Evolutionary conservation across 2,797 vertebrate genomes (phyloP).

Genomic region (Mormyrops attenuatus): DNA sequence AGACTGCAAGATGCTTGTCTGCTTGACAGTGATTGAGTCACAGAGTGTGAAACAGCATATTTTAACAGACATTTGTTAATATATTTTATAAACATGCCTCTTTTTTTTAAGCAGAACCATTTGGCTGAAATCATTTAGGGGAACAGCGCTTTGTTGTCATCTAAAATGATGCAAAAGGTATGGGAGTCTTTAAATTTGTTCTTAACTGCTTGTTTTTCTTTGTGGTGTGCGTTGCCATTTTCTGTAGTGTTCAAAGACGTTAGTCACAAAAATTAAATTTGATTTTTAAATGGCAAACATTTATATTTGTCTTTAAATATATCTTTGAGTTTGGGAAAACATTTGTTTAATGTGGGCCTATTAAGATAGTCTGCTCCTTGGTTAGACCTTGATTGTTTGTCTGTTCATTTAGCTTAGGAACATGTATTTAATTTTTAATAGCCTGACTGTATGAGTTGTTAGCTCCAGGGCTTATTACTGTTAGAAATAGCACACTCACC

Average conservation of each 20-base stretch:
- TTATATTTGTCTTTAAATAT: not conserved
- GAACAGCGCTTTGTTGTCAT: conserved; percentile 39
- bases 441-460: not conserved
- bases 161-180: conserved; percentile 71
- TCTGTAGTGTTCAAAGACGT: not conserved
- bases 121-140: conserved; percentile 11
- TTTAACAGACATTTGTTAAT: not conserved
- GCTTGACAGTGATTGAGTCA: not conserved
- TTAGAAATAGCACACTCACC: not conserved
- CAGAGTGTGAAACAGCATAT: conserved; percentile 8
- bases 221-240: not conserved
- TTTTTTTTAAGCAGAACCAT: conserved; percentile 18
- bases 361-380: not conserved
- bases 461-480: not conserved
- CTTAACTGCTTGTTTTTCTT: not conserved
- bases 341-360: not conserved
- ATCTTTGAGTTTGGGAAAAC: not conserved
- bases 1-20: not conserved
- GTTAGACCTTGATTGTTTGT: not conserved
- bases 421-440: not conserved
- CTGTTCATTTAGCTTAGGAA: not conserved
- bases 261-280: not conserved
- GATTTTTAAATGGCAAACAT: not conserved
- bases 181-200: not conserved
- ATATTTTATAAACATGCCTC: not conserved